phyloP scores from a whole-genome alignment of 2,888 invertebrate species.

The Venusia cambrica region DNA sequence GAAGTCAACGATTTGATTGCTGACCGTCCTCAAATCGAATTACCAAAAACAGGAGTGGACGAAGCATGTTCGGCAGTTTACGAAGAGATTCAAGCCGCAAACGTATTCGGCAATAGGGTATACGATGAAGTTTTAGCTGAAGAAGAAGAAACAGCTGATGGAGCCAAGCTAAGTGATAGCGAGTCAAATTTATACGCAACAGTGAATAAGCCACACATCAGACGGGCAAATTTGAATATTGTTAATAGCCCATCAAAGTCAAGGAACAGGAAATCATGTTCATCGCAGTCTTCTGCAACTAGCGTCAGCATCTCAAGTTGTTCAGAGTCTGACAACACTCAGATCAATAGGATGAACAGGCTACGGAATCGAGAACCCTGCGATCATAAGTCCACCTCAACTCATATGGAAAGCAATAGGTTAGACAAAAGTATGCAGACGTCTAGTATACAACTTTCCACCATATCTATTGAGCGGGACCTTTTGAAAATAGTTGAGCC shows the following conservation, averaged over 20 bases:
- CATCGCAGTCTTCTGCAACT: slow-evolving; percentile 74
- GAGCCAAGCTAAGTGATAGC: slow-evolving; percentile 63
- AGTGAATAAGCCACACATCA: slow-evolving; percentile 68
- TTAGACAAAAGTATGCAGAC: slow-evolving; percentile 90
- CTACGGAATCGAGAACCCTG: slow-evolving; percentile 57
- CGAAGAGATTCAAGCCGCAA: slow-evolving; percentile 60
- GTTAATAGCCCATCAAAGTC: slow-evolving; percentile 71
- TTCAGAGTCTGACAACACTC: slow-evolving; percentile 78
- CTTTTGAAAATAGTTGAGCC: slow-evolving; percentile 84
- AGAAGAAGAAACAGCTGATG: slow-evolving; percentile 70
- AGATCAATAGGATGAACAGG: slow-evolving; percentile 72
- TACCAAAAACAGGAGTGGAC: slow-evolving; percentile 77
- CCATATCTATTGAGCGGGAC: slow-evolving; percentile 65
- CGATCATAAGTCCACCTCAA: slow-evolving; percentile 73
- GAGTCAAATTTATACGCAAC: slow-evolving; percentile 72
- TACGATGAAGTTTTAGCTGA: slow-evolving; percentile 72
- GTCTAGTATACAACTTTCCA: slow-evolving; percentile 71
- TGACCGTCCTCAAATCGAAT: slow-evolving; percentile 74
- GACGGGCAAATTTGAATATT: slow-evolving; percentile 76
- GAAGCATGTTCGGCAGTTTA: slow-evolving; percentile 60
- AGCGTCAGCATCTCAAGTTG: slow-evolving; percentile 79
- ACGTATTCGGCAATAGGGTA: slow-evolving; percentile 62
- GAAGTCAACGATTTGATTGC: slow-evolving; percentile 45
- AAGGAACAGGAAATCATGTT: slow-evolving; percentile 66
- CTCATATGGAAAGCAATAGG: slow-evolving; percentile 78